phyloP scores from a whole-genome alignment of 2,113 vertebrate species.

The Hydrochoerus hydrochaeris region DNA sequence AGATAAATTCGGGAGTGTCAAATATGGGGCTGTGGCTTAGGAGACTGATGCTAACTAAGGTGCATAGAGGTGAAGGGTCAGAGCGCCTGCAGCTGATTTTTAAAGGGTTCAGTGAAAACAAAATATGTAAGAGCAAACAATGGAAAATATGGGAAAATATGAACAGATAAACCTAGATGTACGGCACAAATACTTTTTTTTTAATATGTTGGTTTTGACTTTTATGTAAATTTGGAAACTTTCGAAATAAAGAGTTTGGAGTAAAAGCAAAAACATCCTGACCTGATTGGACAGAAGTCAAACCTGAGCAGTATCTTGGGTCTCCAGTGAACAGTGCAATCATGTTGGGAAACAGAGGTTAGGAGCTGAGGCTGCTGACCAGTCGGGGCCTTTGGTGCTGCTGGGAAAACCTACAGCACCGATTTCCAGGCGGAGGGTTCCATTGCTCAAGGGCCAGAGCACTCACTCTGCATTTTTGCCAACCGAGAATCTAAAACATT shows the following conservation, averaged over 20 bases:
- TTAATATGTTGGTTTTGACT: background rate
- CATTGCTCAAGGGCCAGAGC: background rate
- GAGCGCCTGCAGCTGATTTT: background rate
- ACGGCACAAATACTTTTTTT: background rate
- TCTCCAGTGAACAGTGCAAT: too few relatives aligned
- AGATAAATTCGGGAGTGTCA: background rate
- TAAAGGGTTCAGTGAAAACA: background rate
- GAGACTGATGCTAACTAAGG: background rate
- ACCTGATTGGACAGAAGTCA: background rate
- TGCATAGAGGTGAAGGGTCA: background rate
- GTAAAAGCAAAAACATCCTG: background rate
- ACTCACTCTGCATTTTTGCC: slow-evolving; percentile 18
- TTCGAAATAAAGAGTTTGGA: background rate
- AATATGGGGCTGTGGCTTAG: background rate
- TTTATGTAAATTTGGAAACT: background rate
- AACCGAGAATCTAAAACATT: background rate
- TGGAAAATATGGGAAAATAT: background rate
- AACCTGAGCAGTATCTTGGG: background rate
- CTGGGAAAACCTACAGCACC: background rate
- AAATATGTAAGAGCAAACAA: background rate
- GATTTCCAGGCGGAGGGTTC: background rate
- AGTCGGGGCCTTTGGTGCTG: too few relatives aligned
- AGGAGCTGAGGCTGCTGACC: background rate
- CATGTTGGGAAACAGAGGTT: background rate
- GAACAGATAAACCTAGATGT: background rate